These are phyloP conservation scores for Mycetomoellerius zeteki DNA, from an alignment of 1,140 invertebrate species.

Conservation along the genomic window DNA sequence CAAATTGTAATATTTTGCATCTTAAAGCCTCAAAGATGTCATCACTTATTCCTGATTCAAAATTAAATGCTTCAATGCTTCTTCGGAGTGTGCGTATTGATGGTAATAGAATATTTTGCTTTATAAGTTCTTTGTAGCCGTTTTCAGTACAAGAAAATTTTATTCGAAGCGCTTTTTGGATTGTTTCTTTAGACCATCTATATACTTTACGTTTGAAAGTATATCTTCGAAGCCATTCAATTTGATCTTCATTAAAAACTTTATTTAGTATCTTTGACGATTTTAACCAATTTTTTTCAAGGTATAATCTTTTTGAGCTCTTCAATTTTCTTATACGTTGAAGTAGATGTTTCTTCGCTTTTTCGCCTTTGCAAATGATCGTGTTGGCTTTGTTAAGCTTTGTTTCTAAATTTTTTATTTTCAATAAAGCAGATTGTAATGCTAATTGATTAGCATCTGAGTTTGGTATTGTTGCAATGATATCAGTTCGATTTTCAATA, in stretches of 20 bases:
- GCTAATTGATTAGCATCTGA: neutral
- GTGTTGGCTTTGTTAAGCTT: neutral
- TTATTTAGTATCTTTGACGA: neutral
- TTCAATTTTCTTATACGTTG: neutral
- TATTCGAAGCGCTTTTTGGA: neutral
- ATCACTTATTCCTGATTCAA: neutral
- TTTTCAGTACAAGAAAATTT: constrained; percentile 1
- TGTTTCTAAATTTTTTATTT: neutral
- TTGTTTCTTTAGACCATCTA: constrained; percentile 8
- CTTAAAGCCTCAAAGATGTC: neutral
- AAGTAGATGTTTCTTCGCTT: neutral
- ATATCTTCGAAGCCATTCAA: neutral
- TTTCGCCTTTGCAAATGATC: neutral
- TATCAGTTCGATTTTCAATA: too few relatives aligned
- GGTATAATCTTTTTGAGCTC: neutral
- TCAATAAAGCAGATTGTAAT: neutral
- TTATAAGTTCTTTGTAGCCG: neutral
- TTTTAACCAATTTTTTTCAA: neutral
- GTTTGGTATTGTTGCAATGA: too few relatives aligned
- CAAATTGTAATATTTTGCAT: constrained; percentile 13
- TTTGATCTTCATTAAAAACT: neutral
- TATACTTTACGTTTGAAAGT: neutral
- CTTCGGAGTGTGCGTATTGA: neutral
- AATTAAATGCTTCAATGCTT: constrained; percentile 9
- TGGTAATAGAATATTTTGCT: neutral